These are phyloP conservation scores for Lottia gigantea DNA, from an alignment of 2,888 invertebrate genomes.

Conservation along the genomic window DNA sequence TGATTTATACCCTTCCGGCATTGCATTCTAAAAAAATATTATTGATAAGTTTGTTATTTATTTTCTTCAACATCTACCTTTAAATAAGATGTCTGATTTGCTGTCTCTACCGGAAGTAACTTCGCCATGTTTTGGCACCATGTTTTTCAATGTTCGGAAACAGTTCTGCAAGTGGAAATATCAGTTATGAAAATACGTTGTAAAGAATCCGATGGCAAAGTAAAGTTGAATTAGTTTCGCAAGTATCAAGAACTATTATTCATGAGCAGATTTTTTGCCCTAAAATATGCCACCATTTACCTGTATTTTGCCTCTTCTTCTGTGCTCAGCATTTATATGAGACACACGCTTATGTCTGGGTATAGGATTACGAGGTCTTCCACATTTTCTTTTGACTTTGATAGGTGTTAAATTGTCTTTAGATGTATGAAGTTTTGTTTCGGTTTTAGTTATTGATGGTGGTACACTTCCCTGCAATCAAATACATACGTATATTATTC, in stretches of 20 bases:
- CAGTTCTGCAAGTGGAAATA: slow-evolving; percentile 47
- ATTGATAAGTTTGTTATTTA: too few relatives aligned
- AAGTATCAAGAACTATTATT: too few relatives aligned
- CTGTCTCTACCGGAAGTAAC: slow-evolving; percentile 42
- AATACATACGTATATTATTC: too few relatives aligned
- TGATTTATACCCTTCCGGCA: too few relatives aligned
- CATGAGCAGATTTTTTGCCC: too few relatives aligned
- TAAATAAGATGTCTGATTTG: slow-evolving; percentile 49
- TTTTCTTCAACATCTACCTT: slow-evolving; percentile 47
- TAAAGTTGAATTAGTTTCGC: too few relatives aligned
- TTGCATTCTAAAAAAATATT: too few relatives aligned
- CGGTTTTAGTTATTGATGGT: too few relatives aligned
- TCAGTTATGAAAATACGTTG: neutral
- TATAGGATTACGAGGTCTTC: slow-evolving; percentile 56
- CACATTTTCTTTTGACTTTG: slow-evolving; percentile 44
- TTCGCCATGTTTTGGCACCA: slow-evolving; percentile 44
- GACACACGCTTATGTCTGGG: slow-evolving; percentile 65
- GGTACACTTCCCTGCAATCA: too few relatives aligned
- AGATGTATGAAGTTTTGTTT: too few relatives aligned
- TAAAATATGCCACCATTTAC: slow-evolving; percentile 35
- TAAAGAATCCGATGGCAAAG: neutral
- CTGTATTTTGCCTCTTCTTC: slow-evolving; percentile 64
- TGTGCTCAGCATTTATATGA: slow-evolving; percentile 65
- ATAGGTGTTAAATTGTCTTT: slow-evolving; percentile 10
- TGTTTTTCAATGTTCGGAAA: slow-evolving; percentile 46